phyloP scores from a whole-genome alignment of 2,797 vertebrate species.

The Octomys mimax region DNA sequence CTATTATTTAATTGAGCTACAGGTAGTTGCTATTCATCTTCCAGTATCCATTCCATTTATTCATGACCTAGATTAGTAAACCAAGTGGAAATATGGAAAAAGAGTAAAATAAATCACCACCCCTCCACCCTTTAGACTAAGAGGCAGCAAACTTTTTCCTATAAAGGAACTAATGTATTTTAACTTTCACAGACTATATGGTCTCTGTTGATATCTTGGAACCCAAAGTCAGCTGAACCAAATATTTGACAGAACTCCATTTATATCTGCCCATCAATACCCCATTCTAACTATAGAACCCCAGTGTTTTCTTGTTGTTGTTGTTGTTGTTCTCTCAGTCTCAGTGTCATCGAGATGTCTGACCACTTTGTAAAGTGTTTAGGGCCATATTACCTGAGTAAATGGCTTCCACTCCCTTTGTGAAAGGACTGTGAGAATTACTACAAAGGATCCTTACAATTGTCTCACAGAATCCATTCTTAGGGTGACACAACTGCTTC shows the following conservation, averaged over 20 bases:
- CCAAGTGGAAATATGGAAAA: background rate
- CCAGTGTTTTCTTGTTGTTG: background rate
- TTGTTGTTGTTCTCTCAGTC: background rate
- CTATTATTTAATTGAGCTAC: background rate
- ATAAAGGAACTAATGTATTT: background rate
- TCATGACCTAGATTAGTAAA: background rate
- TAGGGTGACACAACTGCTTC: background rate
- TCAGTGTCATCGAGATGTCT: background rate
- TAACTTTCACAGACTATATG: background rate
- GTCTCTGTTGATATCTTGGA: background rate
- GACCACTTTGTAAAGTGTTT: background rate
- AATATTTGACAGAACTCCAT: background rate
- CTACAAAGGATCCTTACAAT: background rate
- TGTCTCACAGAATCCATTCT: background rate
- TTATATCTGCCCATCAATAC: background rate
- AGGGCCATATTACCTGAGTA: background rate
- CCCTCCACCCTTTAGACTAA: background rate
- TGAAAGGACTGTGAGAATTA: background rate
- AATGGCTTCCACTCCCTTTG: background rate
- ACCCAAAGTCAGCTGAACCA: background rate
- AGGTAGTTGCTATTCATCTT: background rate
- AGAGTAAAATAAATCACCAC: background rate
- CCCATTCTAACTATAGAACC: background rate
- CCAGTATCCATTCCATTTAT: background rate
- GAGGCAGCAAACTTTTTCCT: background rate